A percentile compares a stretch with the other conserved stretches of the same genome.
phyloP scores from a whole-genome alignment of 2,888 invertebrate genomes.

The Aspidapion aeneum region DNA sequence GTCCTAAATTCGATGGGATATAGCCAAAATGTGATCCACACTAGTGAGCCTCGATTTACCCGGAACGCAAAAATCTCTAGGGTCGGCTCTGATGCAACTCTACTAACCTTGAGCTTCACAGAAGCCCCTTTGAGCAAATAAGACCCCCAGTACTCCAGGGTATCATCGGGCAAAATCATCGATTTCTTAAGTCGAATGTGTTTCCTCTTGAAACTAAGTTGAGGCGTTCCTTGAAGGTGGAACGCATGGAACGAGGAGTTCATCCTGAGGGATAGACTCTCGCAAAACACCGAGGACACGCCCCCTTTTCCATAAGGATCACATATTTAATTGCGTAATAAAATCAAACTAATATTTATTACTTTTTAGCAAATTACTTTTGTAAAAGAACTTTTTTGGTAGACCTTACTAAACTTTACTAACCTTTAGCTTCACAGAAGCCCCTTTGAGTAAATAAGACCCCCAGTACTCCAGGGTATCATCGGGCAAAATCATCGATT shows the following conservation, averaged over 20 bases:
- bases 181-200: conserved; percentile 77
- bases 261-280: conserved; percentile 75
- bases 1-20: no score
- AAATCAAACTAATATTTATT: no score
- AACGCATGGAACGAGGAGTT: conserved; percentile 58
- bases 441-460: conserved; percentile 76
- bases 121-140: conserved; percentile 75
- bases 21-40: no score
- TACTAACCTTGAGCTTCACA: conserved; percentile 60
- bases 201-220: conserved; percentile 63
- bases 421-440: conserved; percentile 66
- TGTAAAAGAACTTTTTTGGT: no score
- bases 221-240: conserved; percentile 53
- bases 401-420: no score
- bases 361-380: no score
- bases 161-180: conserved; percentile 79
- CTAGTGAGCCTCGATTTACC: no score
- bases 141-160: conserved; percentile 86
- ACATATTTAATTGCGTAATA: no score
- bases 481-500: conserved; percentile 79
- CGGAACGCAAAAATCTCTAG: no score
- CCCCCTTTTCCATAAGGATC: no score
- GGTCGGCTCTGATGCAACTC: no score
- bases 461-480: conserved; percentile 89
- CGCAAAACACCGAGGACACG: conserved; percentile 78